Evolutionary conservation across 1,140 invertebrate species (phyloP).

Genomic region (Littorina saxatilis): DNA sequence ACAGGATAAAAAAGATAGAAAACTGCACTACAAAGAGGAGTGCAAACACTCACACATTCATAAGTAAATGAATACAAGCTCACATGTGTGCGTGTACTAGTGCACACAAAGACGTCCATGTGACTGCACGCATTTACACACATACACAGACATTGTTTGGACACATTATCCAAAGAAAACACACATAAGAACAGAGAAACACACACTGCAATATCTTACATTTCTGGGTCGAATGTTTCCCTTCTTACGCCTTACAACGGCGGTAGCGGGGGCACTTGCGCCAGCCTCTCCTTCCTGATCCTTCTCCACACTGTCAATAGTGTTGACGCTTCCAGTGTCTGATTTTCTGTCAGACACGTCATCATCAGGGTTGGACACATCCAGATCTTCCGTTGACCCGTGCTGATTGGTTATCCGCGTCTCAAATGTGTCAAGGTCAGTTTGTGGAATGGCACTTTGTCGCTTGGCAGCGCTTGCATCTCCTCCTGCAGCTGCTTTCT

Average conservation of each 20-base stretch:
- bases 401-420: constrained; percentile 45
- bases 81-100: too few species aligned
- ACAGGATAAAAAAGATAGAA: too few species aligned
- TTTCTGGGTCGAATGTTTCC: constrained; percentile 58
- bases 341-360: constrained; percentile 62
- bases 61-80: too few species aligned
- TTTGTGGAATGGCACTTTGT: constrained; percentile 58
- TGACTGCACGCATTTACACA: background rate
- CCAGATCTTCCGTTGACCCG: background rate
- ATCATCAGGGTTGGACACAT: constrained; percentile 59
- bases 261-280: constrained; percentile 29
- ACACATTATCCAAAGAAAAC: too few species aligned
- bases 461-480: constrained; percentile 31
- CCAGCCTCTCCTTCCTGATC: constrained; percentile 33
- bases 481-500: constrained; percentile 7
- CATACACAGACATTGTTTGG: constrained; percentile 6
- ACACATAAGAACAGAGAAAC: background rate
- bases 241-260: constrained; percentile 35
- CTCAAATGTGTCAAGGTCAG: constrained; percentile 69
- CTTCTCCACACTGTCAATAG: constrained; percentile 61
- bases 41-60: too few species aligned
- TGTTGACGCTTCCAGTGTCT: constrained; percentile 66
- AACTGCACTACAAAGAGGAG: too few species aligned
- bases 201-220: constrained; percentile 49
- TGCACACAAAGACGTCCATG: too few species aligned